Percentiles rank a stretch among this genome's conserved stretches.
These are phyloP conservation scores for Peromyscus nudipes DNA, from an alignment of 2,797 vertebrate genomes.

Conservation along the genomic window DNA sequence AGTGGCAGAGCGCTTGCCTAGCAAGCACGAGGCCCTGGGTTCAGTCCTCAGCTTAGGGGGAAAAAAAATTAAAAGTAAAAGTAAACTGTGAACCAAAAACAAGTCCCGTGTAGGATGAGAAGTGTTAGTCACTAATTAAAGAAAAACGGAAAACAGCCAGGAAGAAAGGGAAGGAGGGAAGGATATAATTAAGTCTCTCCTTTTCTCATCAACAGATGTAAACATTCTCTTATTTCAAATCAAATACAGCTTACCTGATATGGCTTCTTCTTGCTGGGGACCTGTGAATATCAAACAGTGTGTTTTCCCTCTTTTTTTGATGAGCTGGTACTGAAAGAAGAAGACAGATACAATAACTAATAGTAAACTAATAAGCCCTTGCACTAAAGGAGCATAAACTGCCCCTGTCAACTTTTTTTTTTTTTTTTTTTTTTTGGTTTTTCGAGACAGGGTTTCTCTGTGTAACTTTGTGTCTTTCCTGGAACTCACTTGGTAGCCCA, in stretches of 20 bases:
- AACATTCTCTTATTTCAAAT: constrained; percentile 11
- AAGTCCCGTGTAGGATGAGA: background rate
- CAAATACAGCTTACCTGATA: constrained; percentile 92
- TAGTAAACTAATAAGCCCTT: constrained; percentile 44
- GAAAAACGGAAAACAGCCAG: background rate
- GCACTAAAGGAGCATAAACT: constrained; percentile 16
- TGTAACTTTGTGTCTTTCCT: too few relatives aligned
- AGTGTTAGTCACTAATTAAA: background rate
- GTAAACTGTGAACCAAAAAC: constrained; percentile 11
- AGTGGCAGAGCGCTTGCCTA: too few relatives aligned
- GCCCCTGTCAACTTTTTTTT: constrained; percentile 47
- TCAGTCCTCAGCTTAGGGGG: too few relatives aligned
- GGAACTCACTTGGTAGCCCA: too few relatives aligned
- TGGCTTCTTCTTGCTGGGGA: constrained; percentile 99
- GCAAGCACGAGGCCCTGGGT: too few relatives aligned
- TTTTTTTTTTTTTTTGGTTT: too few relatives aligned
- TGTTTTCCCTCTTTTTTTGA: constrained; percentile 97
- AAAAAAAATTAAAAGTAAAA: background rate
- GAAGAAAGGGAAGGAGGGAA: background rate
- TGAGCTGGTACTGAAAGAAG: constrained; percentile 94
- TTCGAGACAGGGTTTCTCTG: too few relatives aligned
- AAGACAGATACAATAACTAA: constrained; percentile 46
- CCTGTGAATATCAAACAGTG: constrained; percentile 98
- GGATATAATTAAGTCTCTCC: background rate
- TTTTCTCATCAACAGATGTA: constrained; percentile 30